Evolutionary conservation across 2,113 vertebrate species (phyloP).

Genomic region (Orycteropus afer): DNA sequence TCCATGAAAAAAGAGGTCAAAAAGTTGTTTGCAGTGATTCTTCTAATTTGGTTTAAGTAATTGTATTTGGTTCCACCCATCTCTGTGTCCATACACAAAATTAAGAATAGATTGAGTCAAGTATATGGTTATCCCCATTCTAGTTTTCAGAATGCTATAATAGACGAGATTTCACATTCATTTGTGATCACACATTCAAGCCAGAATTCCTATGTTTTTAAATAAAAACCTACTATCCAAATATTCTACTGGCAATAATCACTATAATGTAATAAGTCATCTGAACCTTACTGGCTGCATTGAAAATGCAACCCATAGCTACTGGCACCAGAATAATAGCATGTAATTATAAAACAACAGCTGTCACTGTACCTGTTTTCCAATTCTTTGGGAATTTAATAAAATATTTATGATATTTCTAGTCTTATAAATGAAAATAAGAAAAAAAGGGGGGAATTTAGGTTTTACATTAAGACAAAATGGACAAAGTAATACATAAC

Average conservation of each 20-base stretch:
- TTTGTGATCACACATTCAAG: constrained; percentile 37
- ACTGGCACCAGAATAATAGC: neutral
- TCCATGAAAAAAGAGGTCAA: neutral
- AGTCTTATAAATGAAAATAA: neutral
- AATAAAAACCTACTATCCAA: constrained; percentile 26
- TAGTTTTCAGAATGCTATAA: neutral
- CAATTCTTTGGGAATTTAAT: constrained; percentile 38
- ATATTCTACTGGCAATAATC: constrained; percentile 10
- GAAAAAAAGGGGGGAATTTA: neutral
- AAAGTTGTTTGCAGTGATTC: constrained; percentile 3
- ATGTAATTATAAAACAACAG: constrained; percentile 26
- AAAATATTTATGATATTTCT: neutral
- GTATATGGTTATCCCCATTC: neutral
- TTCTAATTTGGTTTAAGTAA: neutral
- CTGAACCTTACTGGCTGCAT: neutral
- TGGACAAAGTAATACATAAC: constrained; percentile 31
- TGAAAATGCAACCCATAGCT: constrained; percentile 34
- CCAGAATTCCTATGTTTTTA: constrained; percentile 12
- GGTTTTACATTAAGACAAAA: neutral
- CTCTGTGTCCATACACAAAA: neutral
- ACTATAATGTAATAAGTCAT: constrained; percentile 31
- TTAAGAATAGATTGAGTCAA: neutral
- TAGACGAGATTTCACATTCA: neutral
- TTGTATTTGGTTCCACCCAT: neutral
- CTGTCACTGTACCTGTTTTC: neutral